phyloP scores from a whole-genome alignment of 2,797 vertebrate species.

The Carcharodon carcharias region DNA sequence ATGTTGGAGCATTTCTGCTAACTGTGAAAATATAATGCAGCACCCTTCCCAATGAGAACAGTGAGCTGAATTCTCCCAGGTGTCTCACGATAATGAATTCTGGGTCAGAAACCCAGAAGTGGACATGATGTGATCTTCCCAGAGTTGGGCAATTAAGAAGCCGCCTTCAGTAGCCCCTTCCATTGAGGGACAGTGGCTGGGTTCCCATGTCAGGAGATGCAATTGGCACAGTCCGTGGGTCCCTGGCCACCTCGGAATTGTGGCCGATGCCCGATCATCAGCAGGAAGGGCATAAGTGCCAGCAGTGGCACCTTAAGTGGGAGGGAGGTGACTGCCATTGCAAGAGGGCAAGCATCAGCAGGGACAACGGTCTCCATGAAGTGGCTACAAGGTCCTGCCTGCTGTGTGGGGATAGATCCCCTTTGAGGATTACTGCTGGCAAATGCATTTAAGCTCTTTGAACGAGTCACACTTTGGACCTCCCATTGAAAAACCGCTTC shows the following conservation, averaged over 20 bases:
- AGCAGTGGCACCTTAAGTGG: not conserved
- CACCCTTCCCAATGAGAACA: too few species aligned
- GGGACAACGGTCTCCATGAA: not conserved
- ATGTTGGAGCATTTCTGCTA: not conserved
- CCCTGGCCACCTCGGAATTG: too few species aligned
- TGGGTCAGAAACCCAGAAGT: not conserved
- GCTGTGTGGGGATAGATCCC: too few species aligned
- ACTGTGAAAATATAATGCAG: not conserved
- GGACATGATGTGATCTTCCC: not conserved
- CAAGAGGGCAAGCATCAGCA: not conserved
- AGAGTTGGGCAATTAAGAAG: not conserved
- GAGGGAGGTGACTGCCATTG: not conserved
- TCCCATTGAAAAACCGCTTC: too few species aligned
- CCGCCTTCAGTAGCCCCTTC: not conserved
- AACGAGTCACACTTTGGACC: too few species aligned
- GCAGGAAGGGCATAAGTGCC: not conserved
- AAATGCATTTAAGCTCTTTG: too few species aligned
- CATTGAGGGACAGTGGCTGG: not conserved
- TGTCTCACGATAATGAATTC: not conserved
- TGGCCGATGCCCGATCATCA: not conserved
- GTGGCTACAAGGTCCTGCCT: not conserved
- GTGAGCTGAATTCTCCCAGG: not conserved
- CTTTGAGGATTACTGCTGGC: too few species aligned
- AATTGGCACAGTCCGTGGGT: not conserved
- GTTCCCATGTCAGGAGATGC: too few species aligned